Base-by-base conservation (phyloP, 2,113 vertebrate species). In the Sula dactylatra region DNA sequence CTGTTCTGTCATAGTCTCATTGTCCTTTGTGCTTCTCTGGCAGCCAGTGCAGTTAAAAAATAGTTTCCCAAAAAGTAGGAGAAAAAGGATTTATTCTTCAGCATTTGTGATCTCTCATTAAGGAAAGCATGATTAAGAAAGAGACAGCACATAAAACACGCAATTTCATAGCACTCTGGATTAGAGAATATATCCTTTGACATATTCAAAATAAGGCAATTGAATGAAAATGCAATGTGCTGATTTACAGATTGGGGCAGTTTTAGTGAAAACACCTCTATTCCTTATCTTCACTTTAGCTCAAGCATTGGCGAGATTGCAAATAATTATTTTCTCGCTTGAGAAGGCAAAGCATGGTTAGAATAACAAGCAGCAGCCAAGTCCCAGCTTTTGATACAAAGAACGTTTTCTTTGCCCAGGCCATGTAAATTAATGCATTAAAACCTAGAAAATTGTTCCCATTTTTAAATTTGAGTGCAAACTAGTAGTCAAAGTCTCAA, bases 351-450 rank as follows among this genome's bases (percentile, higher is more conserved):
- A 65, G 59, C 74, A 29, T 24, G 81, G 81, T 34, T 26, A 19
- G 93, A 96, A 84, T 76, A 91, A 76, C 66, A 92, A 95, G 62
- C 62, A 96, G 90, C 62, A 90, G 29, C 36, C 29, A 3, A 67
- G 56, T 9, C 64, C 45, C 64, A 45, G 87, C 73, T 94, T 91
- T 36, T 32, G 24, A 62, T 24, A 82, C 32, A 77, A 90, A 58
- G 66, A 69, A 54, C 2, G 1, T 62, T 78, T 71, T 77, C 79
- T 79, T 72, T 42, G 65, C 74, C 49, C 54, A 29, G 58, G 31
- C 91, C 70, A 16, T 7, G 27, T 17, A 69, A 90, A 96, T 91
- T 40, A 90, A 86, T 0, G 4, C 64, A 73, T 76, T 70, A 83
- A 85, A 90, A 59, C 17, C 73, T 34, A 22, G 14, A 26, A 74